Base-by-base conservation (phyloP, 2,888 invertebrate species). In the Chloroclystis v-ata region DNA sequence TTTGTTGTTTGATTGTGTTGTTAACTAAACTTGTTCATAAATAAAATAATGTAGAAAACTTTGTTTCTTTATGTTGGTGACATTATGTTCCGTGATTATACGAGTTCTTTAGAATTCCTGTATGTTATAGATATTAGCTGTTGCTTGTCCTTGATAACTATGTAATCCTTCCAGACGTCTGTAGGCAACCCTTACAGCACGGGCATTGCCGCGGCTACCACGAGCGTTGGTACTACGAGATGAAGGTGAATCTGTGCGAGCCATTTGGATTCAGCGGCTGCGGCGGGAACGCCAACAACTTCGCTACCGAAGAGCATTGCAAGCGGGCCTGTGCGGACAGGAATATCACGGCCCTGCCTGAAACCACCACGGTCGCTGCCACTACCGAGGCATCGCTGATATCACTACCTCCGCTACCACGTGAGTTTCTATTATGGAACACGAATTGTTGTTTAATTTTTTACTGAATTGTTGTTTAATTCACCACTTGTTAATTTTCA, bases 231-330 rank as follows among this genome's bases (percentile, higher is more conserved):
- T 96, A 94, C 82, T 98, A 92, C 75, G 94, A 98, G 75, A 85
- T 89, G 16, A 74, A 89, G 14, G 89, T 89, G 28, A 90, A 91
- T 14, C 89, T 89, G 20, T 98, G 98, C 72, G 92, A 92, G 62
- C 91, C 94, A 4, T 98, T 98, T 79, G 92, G 91, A 43, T 98
- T 93, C 82, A 93, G 94, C 14, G 97, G 97, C 28, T 98, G 98
- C 72, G 93, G 94, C 37, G 95, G 94, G 1, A 97, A 97, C 74
- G 90, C 90, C 30, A 98, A 98, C 78, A 96, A 96, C 75, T 98
- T 97, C 78, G 90, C 91, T 43, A 91, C 91, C 0, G 89, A 91
- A 47, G 91, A 92, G 44, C 90, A 91, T 33, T 97, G 97, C 65
- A 89, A 90, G 49, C 83, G 85, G 13, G 89, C 91, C 8, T 95